phyloP scores from a whole-genome alignment of 2,797 vertebrate species.

The Siniperca scherzeri region DNA sequence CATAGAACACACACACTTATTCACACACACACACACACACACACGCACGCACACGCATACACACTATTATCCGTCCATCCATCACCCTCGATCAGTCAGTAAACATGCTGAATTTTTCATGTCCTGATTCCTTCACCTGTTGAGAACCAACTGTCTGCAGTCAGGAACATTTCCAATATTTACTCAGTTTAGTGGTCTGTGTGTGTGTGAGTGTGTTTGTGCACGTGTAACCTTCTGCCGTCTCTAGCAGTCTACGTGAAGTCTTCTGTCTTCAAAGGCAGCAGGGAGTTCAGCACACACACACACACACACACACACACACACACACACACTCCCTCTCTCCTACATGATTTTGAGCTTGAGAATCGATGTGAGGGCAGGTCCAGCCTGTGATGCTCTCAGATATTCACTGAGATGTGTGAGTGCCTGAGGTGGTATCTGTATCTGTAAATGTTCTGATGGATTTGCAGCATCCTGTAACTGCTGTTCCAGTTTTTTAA shows the following conservation, averaged over 20 bases:
- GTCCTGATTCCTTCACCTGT: conserved; percentile 63
- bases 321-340: conserved; percentile 2
- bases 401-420: conserved; percentile 70
- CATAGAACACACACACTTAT: conserved; percentile 21
- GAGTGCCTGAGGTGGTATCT: conserved; percentile 69
- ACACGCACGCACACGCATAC: conserved; percentile 18
- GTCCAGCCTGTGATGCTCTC: conserved; percentile 68
- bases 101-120: conserved; percentile 67
- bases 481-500: conserved; percentile 55
- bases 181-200: conserved; percentile 46
- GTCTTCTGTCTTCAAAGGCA: conserved; percentile 58
- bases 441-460: conserved; percentile 76
- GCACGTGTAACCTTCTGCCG: conserved; percentile 23
- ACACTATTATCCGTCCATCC: conserved; percentile 34
- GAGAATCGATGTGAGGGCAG: conserved; percentile 64
- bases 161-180: conserved; percentile 58
- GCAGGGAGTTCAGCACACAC: conserved; percentile 23
- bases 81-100: conserved; percentile 53
- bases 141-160: conserved; percentile 51
- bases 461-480: conserved; percentile 68
- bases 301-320: not conserved
- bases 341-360: conserved; percentile 53
- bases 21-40: conserved; percentile 14
- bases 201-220: conserved; percentile 2
- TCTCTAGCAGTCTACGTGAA: conserved; percentile 52